Base-by-base conservation (phyloP, 2,113 vertebrate species). In the Polyodon spathula region DNA sequence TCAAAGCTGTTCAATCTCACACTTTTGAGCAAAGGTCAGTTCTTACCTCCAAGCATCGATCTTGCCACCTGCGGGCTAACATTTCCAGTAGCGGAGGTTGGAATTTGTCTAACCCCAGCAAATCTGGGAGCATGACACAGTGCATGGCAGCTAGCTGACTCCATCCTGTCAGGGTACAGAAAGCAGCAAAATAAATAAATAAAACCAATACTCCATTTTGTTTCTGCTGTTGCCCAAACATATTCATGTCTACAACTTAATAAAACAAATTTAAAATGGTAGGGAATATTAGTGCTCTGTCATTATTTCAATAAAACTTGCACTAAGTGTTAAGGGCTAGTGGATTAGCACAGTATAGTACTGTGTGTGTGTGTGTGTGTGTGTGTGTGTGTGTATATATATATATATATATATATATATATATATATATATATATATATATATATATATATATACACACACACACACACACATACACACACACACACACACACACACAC, bases 81-180 rank as follows among this genome's bases (percentile, higher is more conserved):
- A 98, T 99, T 80, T 99, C 96, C 63, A 99, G 84, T 0, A 99
- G 89, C 0, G 96, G 96, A 2, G 96, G 95, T 40, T 92, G 70
- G 73, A 94, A 98, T 4, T 89, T 94, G 6, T 97, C 94, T 71
- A 93, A 68, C 1, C 96, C 96, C 61, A 98, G 76, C 6, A 97
- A 81, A 71, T 99, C 96, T 0, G 96, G 95, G 0, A 99, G 89
- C 96, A 98, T 99, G 6, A 99, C 95, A 0, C 96, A 98, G 65
- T 99, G 96, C 96, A 99, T 97, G 1, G 94, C 96, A 1, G 96
- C 95, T 39, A 99, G 73, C 83, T 98, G 96, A 75, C 95, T 99
- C 96, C 96, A 99, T 12, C 95, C 95, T 99, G 64, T 4, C n/a
- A 58, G 63, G 64, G 56, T 8, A 59, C 6, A 43, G 58, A 43